Evolutionary conservation across 2,797 vertebrate genomes (phyloP), one percentile per base, ranked within the genome.

Genomic region (Poeciliopsis infans): DNA sequence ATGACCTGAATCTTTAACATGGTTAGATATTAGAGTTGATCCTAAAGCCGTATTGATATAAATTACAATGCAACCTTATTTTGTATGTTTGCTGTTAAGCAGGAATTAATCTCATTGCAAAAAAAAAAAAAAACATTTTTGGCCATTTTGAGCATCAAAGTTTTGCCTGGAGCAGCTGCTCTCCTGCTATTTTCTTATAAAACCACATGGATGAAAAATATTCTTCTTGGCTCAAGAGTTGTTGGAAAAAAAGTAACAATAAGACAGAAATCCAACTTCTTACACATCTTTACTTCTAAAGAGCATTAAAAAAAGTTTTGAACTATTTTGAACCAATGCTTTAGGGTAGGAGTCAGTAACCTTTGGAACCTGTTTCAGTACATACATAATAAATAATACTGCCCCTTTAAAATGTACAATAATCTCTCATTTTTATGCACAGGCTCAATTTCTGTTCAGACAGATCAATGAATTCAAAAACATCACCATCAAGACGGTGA

Each of bases 401-500:
- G 10, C 4, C 72, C 25, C 73, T 15, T 15, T 16, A 46, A 23
- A 61, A 25, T 10, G 3, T 66, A 71, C 13, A 28, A 28, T 71
- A 18, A 28, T 45, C 13, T 16, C 51, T 68, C 69, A 78, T 53
- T 83, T 73, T 80, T 91, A 59, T 84, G 45, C 69, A 84, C 88
- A 97, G 96, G 92, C 95, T 91, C 96, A 95, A 77, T 87, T 95
- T 88, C 83, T 96, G 57, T 96, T 96, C 78, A 94, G 84, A 85
- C 93, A 86, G 91, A 87, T 95, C 82, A 80, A 89, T 39, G 79
- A 85, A 79, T 88, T 85, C 69, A 81, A 83, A 86, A 96, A 95
- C 74, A 80, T 95, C 61, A 96, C 94, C 74, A 87, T 76, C 78
- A 86, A 85, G 61, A 90, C 81, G 41, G 61, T 93, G 51, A 90